Percentiles rank a stretch among this genome's conserved stretches.
Evolutionary conservation across 1,140 invertebrate genomes (phyloP).

Genomic region (Pachypsylla venusta): DNA sequence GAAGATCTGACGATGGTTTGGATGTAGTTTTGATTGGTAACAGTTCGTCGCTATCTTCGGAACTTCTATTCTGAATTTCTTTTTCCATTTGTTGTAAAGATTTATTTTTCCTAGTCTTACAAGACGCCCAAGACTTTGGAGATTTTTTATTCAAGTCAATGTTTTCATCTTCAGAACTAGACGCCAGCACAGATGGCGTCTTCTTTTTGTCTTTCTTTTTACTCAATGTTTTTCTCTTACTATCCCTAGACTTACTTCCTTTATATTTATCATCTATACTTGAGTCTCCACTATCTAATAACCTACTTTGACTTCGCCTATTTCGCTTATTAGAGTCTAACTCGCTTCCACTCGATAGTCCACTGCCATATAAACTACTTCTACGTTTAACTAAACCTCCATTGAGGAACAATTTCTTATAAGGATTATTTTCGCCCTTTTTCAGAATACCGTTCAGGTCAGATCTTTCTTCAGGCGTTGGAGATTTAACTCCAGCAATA

Average conservation of each 20-base stretch:
- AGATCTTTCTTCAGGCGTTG: slow-evolving; percentile 39
- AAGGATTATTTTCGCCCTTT: slow-evolving; percentile 39
- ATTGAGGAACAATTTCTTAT: slow-evolving; percentile 59
- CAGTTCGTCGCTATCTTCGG: slow-evolving; percentile 54
- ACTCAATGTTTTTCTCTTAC: slow-evolving; percentile 24
- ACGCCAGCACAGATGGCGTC: slow-evolving; percentile 20
- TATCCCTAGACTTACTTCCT: background rate
- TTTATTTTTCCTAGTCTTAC: slow-evolving; percentile 31
- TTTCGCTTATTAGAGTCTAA: slow-evolving; percentile 15
- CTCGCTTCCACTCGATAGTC: slow-evolving; percentile 50
- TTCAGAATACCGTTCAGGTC: slow-evolving; percentile 46
- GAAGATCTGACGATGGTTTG: slow-evolving; percentile 26
- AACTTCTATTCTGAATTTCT: slow-evolving; percentile 33
- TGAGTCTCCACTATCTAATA: slow-evolving; percentile 19
- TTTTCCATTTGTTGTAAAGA: slow-evolving; percentile 52
- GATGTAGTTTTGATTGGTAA: slow-evolving; percentile 28
- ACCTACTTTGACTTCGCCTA: background rate
- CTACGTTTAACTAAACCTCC: slow-evolving; percentile 45
- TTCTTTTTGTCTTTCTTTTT: slow-evolving; percentile 21
- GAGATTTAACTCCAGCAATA: slow-evolving; percentile 47
- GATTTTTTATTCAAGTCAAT: too few relatives aligned
- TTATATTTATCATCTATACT: slow-evolving; percentile 20
- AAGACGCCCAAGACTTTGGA: slow-evolving; percentile 19
- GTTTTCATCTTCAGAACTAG: slow-evolving; percentile 25
- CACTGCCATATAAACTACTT: slow-evolving; percentile 40